Evolutionary conservation across 2,113 vertebrate genomes (phyloP).

Genomic region (Ophthalmolycus amberensis): DNA sequence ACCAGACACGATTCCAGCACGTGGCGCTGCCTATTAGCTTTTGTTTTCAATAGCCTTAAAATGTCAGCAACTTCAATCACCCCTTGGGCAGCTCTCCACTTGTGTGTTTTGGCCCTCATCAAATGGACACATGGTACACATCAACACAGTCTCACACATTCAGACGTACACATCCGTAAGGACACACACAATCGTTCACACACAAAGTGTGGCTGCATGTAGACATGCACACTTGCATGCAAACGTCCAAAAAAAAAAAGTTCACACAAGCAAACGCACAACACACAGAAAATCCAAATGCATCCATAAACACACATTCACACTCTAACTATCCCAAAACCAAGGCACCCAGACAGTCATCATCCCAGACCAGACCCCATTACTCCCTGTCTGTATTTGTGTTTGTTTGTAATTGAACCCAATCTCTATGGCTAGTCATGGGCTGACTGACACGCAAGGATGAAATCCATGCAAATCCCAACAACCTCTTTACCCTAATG

Average conservation of each 20-base stretch:
- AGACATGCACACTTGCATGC: constrained; percentile 6
- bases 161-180: neutral
- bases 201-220: constrained; percentile 5
- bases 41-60: constrained; percentile 95
- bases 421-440: constrained; percentile 61
- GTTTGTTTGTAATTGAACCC: constrained; percentile 68
- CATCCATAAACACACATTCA: constrained; percentile 21
- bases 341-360: constrained; percentile 31
- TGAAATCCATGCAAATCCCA: constrained; percentile 64
- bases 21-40: constrained; percentile 89
- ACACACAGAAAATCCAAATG: constrained; percentile 24
- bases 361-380: constrained; percentile 53
- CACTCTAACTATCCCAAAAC: constrained; percentile 22
- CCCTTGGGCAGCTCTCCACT: constrained; percentile 81
- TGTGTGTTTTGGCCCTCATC: constrained; percentile 73
- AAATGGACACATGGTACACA: constrained; percentile 60
- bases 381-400: constrained; percentile 64
- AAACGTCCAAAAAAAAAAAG: constrained; percentile 13
- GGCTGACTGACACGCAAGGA: constrained; percentile 39
- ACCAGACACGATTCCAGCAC: constrained; percentile 95
- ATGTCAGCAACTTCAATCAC: constrained; percentile 98
- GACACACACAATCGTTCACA: constrained; percentile 26
- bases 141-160: constrained; percentile 20
- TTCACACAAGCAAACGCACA: constrained; percentile 13
- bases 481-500: constrained; percentile 68